A percentile compares a stretch with the other conserved stretches of the same genome.
These are phyloP conservation scores for Chrysomallon squamiferum DNA, from an alignment of 1,140 invertebrate species.

Conservation along the genomic window DNA sequence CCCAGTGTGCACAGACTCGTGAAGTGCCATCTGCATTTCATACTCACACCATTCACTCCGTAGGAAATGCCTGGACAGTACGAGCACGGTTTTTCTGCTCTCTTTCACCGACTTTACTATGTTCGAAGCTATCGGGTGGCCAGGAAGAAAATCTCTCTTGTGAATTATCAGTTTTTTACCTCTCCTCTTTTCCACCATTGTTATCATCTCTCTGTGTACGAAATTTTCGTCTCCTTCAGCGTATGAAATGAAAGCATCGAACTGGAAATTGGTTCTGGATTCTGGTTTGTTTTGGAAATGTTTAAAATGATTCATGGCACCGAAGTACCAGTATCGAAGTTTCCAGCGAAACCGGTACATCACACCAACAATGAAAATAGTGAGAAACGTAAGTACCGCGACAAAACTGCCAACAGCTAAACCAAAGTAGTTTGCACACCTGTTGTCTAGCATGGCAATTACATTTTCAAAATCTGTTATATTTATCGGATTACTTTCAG, in stretches of 20 bases:
- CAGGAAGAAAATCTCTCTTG: conserved; percentile 44
- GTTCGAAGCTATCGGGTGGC: conserved; percentile 67
- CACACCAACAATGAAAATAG: conserved; percentile 12
- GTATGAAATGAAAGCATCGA: conserved; percentile 44
- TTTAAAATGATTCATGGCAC: conserved; percentile 20
- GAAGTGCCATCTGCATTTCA: conserved; percentile 62
- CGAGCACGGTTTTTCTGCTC: conserved; percentile 70
- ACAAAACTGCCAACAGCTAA: conserved; percentile 12
- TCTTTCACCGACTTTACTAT: conserved; percentile 69
- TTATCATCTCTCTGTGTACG: conserved; percentile 20
- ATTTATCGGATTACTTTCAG: no score
- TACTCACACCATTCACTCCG: conserved; percentile 74
- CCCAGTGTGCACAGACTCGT: conserved; percentile 25
- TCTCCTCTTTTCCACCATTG: conserved; percentile 19
- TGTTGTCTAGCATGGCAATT: conserved; percentile 6
- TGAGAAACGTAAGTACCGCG: conserved; percentile 8
- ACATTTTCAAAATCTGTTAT: conserved; percentile 8
- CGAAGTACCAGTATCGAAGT: conserved; percentile 39
- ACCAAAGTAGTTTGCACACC: conserved; percentile 11
- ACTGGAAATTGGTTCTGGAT: conserved; percentile 9
- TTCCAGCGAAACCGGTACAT: conserved; percentile 36
- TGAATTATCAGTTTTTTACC: conserved; percentile 36
- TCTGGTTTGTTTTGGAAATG: neutral
- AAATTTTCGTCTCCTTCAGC: conserved; percentile 23
- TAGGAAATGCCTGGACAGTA: conserved; percentile 71